Conservation (phyloP, 2,113 vertebrate genomes). For the Alaudala cheleensis region DNA sequence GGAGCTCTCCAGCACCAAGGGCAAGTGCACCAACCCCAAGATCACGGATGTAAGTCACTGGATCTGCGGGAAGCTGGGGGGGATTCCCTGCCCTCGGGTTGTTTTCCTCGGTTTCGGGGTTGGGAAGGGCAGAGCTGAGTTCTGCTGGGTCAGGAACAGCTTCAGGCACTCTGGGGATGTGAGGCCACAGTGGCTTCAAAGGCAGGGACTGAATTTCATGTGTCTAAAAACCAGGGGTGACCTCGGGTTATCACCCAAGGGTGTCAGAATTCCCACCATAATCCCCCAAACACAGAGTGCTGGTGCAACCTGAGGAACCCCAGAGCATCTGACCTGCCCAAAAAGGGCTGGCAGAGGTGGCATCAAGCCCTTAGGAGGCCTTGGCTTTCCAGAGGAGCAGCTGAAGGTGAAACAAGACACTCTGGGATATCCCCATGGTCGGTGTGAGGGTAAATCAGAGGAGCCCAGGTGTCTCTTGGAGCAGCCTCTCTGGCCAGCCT, state of each 20-base stretch:
- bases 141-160: background rate
- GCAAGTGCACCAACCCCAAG: constrained; percentile 95
- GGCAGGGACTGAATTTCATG: background rate
- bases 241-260: background rate
- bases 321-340: background rate
- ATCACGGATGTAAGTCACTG: constrained; percentile 88
- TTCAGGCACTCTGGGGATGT: background rate
- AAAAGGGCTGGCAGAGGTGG: background rate
- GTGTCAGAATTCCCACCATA: background rate
- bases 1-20: constrained; percentile 88
- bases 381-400: background rate
- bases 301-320: background rate
- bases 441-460: background rate
- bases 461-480: background rate
- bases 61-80: constrained; percentile 4
- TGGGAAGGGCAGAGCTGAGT: background rate
- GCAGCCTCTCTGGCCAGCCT: background rate
- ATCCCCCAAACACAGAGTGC: background rate
- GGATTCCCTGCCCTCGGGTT: background rate
- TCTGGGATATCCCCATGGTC: background rate
- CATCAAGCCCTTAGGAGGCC: background rate
- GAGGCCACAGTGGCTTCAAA: background rate
- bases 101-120: background rate
- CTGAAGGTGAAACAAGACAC: background rate
- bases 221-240: background rate